Evolutionary conservation across 2,797 vertebrate genomes (phyloP).

Genomic region (Zalophus californianus): DNA sequence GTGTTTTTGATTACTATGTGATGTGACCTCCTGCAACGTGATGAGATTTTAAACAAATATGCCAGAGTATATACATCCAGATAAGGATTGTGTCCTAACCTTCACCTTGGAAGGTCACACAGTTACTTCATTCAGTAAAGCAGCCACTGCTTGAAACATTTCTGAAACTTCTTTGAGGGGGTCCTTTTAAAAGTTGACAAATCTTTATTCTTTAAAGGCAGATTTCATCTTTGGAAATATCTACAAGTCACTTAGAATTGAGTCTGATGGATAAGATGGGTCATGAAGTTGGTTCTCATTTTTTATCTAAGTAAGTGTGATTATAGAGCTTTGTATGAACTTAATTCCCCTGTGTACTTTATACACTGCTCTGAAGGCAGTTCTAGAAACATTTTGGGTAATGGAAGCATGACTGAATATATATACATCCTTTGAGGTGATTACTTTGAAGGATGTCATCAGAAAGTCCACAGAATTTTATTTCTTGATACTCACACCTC

Average conservation of each 20-base stretch:
- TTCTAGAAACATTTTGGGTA: not conserved
- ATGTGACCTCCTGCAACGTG: not conserved
- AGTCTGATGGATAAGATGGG: slow-evolving; percentile 27
- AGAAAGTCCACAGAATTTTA: not conserved
- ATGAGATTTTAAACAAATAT: slow-evolving; percentile 25
- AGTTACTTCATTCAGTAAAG: slow-evolving; percentile 24
- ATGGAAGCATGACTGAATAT: not conserved
- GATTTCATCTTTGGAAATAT: slow-evolving; percentile 36
- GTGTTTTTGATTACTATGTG: not conserved
- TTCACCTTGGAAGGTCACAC: not conserved
- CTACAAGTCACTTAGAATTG: slow-evolving; percentile 21
- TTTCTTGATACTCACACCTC: not conserved
- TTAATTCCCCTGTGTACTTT: slow-evolving; percentile 27
- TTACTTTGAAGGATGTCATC: not conserved
- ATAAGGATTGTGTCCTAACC: not conserved
- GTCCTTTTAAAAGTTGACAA: not conserved
- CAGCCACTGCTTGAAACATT: not conserved
- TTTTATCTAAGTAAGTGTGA: slow-evolving; percentile 28
- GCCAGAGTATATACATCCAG: not conserved
- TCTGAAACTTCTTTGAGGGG: not conserved
- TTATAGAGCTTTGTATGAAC: not conserved
- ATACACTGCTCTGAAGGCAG: not conserved
- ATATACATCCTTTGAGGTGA: not conserved
- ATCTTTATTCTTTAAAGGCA: not conserved
- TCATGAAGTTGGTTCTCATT: slow-evolving; percentile 10